Base-by-base conservation (phyloP, 2,113 vertebrate species). In the Nasalis larvatus region DNA sequence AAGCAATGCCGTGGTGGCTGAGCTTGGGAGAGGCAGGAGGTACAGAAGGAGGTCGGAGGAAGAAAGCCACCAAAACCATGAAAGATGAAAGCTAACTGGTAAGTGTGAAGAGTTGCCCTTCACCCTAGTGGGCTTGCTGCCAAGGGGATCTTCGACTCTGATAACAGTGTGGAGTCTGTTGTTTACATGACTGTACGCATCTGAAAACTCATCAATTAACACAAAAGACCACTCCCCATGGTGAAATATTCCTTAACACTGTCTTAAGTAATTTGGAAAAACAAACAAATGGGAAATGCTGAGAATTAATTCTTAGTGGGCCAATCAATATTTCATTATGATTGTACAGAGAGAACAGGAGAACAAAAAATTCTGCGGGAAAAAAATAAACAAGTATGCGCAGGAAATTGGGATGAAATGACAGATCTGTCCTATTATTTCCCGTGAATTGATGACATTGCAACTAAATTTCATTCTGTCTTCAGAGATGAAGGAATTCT, bases 201-300 rank as follows among this genome's bases (percentile, higher is more conserved):
- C 37, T 78, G 18, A 86, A 96, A 87, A 89, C 73, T 69, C 80
- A 63, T 23, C 47, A 27, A 1, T 35, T 37, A 89, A 35, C 47
- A n/a, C 37, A 23, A 58, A 85, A 87, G 49, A 58, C 54, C 21
- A 8, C 74, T 92, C 37, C 74, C 42, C 40, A 1, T 17, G 3
- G 74, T 23, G 32, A 83, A 35, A 45, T 16, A 49, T 20, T 81
- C 32, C 81, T 49, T 35, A 18, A 42, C 76, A 35, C 25, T 35
- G 16, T 13, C 68, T 42, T 45, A 66, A 86, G 63, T 42, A 63
- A 97, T 56, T 74, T 91, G 83, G 49, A 17, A 54, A 87, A 89
- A 81, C 69, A 95, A 89, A 88, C 49, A 91, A 94, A 94, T 40
- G 18, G 68, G 35, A 92, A 95, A 73, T 60, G 32, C 80, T 73